phyloP scores from a whole-genome alignment of 2,888 invertebrate genomes.

The Timema podura region DNA sequence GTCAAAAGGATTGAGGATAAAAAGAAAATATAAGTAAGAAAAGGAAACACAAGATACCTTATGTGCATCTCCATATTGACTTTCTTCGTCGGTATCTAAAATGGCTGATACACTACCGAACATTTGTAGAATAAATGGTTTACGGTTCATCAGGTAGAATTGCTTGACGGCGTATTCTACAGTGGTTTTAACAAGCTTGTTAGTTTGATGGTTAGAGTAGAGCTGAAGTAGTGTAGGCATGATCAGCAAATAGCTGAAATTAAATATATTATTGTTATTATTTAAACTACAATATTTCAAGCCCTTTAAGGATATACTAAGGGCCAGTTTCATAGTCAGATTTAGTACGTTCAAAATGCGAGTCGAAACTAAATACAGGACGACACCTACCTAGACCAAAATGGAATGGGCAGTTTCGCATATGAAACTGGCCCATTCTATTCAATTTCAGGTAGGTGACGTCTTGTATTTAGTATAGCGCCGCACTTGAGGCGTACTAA shows the following conservation, averaged over 20 bases:
- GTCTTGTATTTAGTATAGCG: no score
- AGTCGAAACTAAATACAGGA: no score
- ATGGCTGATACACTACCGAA: conserved; percentile 97
- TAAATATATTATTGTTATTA: conserved; percentile 22
- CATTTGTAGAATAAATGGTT: conserved; percentile 98
- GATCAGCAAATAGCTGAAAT: conserved; percentile 79
- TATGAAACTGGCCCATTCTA: no score
- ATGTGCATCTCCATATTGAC: conserved; percentile 86
- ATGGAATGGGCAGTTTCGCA: no score
- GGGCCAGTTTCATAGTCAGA: no score
- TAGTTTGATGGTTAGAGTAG: conserved; percentile 97
- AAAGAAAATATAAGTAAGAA: neutral
- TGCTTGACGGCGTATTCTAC: conserved; percentile 98
- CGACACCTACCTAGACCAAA: no score
- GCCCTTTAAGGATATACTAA: neutral
- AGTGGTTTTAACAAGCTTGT: conserved; percentile 88
- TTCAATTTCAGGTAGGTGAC: no score
- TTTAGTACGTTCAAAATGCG: no score
- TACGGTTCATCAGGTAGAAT: conserved; percentile 95
- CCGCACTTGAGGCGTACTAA: no score
- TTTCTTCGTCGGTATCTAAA: conserved; percentile 85
- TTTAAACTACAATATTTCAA: neutral
- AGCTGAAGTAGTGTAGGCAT: conserved; percentile 97
- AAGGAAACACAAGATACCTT: conserved; percentile 54
- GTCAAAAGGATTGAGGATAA: neutral